Percentiles rank a stretch among this genome's conserved stretches.
phyloP scores from a whole-genome alignment of 2,888 invertebrate genomes.

The Melanostoma scalare region DNA sequence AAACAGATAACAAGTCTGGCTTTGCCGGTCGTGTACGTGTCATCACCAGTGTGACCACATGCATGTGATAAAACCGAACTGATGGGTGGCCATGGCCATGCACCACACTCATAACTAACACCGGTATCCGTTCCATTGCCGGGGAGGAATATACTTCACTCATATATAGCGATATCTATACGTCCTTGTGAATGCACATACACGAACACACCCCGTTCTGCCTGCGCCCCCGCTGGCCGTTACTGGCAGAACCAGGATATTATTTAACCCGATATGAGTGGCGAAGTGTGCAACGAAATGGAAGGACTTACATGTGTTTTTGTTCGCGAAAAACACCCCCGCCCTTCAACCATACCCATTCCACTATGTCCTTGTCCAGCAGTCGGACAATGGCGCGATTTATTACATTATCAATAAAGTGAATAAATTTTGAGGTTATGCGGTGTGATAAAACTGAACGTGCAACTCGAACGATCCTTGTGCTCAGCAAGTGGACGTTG shows the following conservation, averaged over 20 bases:
- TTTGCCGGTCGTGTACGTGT: constrained; percentile 73
- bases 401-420: constrained; percentile 82
- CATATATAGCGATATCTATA: too few relatives aligned
- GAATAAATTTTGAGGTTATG: constrained; percentile 82
- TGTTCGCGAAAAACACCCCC: constrained; percentile 35
- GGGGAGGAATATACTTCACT: not conserved
- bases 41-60: constrained; percentile 73
- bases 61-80: constrained; percentile 71
- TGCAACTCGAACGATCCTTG: constrained; percentile 55
- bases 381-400: constrained; percentile 75
- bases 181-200: constrained; percentile 15
- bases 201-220: not conserved
- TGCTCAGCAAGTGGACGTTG: constrained; percentile 19
- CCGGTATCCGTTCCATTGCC: not conserved
- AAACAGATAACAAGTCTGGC: constrained; percentile 73
- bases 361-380: constrained; percentile 5
- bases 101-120: constrained; percentile 21
- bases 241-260: constrained; percentile 47
- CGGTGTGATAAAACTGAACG: constrained; percentile 78
- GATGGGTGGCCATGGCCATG: constrained; percentile 55
- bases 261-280: constrained; percentile 67
- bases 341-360: constrained; percentile 10
- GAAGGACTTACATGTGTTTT: constrained; percentile 73
- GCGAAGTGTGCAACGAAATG: constrained; percentile 65
- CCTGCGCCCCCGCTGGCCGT: not conserved